Conservation (phyloP, 2,888 invertebrate genomes). For the Syritta pipiens region DNA sequence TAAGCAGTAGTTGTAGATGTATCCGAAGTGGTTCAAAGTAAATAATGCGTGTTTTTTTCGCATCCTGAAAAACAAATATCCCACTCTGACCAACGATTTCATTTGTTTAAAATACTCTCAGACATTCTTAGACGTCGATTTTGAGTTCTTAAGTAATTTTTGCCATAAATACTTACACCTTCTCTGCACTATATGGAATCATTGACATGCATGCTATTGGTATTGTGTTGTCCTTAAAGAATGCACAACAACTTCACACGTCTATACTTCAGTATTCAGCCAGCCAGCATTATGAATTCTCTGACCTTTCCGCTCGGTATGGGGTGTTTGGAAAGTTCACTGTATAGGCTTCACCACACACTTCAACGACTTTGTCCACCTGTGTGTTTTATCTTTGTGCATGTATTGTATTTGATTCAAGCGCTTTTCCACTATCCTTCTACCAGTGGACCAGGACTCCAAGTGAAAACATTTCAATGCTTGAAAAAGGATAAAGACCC, state of each 20-base stretch:
- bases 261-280: constrained; percentile 8
- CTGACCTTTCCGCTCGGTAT: constrained; percentile 45
- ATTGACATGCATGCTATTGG: too few species aligned
- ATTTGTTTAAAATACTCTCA: constrained; percentile 42
- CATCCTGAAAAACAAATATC: constrained; percentile 4
- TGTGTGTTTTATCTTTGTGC: constrained; percentile 32
- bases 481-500: constrained; percentile 15
- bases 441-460: not conserved
- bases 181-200: constrained; percentile 33
- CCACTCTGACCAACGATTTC: constrained; percentile 17
- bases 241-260: constrained; percentile 29
- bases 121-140: constrained; percentile 46
- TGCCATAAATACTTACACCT: constrained; percentile 64
- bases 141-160: constrained; percentile 63
- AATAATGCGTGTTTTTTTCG: too few species aligned
- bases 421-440: constrained; percentile 17
- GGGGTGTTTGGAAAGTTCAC: not conserved
- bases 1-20: too few species aligned
- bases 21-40: too few species aligned
- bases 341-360: not conserved
- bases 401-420: constrained; percentile 17
- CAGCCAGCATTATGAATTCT: constrained; percentile 25
- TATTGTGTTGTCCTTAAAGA: constrained; percentile 36
- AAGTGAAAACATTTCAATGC: constrained; percentile 35
- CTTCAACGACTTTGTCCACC: too few species aligned